phyloP scores from a whole-genome alignment of 2,797 vertebrate genomes.

The Pseudopleuronectes americanus region DNA sequence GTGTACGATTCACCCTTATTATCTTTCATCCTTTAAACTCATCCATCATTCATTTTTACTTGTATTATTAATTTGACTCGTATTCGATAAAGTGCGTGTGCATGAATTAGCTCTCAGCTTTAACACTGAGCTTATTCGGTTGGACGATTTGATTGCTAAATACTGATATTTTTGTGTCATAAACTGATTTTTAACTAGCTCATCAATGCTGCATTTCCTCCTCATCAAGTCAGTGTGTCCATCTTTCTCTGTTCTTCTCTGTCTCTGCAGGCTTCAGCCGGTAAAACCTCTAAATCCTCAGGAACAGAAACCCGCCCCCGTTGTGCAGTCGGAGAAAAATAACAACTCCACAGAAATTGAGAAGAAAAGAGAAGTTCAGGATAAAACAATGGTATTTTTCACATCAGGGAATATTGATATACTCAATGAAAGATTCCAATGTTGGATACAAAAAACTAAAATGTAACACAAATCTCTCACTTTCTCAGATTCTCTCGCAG shows the following conservation, averaged over 20 bases:
- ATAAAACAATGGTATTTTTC: conserved; percentile 67
- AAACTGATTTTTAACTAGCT: neutral
- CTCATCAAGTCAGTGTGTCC: neutral
- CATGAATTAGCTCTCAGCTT: neutral
- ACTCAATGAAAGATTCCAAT: too few relatives aligned
- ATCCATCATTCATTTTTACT: neutral
- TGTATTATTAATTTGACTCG: neutral
- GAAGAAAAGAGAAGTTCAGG: conserved; percentile 23
- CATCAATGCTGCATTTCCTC: neutral
- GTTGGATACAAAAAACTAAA: too few relatives aligned
- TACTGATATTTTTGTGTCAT: neutral
- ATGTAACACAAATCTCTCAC: too few relatives aligned
- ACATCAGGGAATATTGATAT: neutral
- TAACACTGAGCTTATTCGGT: neutral
- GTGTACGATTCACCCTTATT: conserved; percentile 9
- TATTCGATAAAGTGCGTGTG: neutral
- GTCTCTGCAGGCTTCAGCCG: conserved; percentile 86
- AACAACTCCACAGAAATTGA: conserved; percentile 45
- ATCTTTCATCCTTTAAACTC: neutral
- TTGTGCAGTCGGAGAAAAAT: conserved; percentile 59
- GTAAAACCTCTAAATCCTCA: conserved; percentile 91
- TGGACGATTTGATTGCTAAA: neutral
- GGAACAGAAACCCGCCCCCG: conserved; percentile 70
- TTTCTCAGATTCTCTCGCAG: conserved; percentile 32
- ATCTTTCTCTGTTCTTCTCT: conserved; percentile 2